Percentiles rank a stretch among this genome's conserved stretches.
Evolutionary conservation across 2,888 invertebrate genomes (phyloP).

Genomic region (Himalopsyche anomala): DNA sequence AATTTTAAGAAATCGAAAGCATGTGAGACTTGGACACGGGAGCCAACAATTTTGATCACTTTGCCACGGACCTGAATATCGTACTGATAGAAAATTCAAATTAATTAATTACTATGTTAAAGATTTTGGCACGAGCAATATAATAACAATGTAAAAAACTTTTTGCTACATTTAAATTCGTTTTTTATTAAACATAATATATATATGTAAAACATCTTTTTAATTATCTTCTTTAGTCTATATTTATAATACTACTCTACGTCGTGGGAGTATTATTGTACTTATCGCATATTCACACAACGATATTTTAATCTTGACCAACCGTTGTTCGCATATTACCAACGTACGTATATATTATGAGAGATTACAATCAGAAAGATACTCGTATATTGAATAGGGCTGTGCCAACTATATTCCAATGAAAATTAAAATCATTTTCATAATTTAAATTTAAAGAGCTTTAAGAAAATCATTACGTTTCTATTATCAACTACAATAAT

Average conservation of each 20-base stretch:
- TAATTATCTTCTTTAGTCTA: not conserved
- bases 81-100: no score
- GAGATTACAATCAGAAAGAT: not conserved
- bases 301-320: slow-evolving; percentile 22
- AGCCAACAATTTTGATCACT: no score
- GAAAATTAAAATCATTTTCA: no score
- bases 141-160: not conserved
- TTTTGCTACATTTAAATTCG: not conserved
- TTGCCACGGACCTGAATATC: no score
- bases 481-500: no score
- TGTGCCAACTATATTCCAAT: no score
- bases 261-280: slow-evolving; percentile 7
- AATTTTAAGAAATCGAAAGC: no score
- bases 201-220: not conserved
- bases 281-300: not conserved
- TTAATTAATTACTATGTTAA: no score
- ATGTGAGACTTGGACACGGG: no score
- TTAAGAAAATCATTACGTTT: no score
- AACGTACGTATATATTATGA: not conserved
- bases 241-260: not conserved
- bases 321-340: slow-evolving; percentile 16
- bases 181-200: not conserved
- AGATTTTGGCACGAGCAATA: not conserved
- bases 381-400: not conserved
- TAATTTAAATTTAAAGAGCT: no score